Percentiles rank a stretch among this genome's conserved stretches.
These are phyloP conservation scores for Aythya baeri DNA, from an alignment of 2,113 vertebrate species.

Conservation along the genomic window DNA sequence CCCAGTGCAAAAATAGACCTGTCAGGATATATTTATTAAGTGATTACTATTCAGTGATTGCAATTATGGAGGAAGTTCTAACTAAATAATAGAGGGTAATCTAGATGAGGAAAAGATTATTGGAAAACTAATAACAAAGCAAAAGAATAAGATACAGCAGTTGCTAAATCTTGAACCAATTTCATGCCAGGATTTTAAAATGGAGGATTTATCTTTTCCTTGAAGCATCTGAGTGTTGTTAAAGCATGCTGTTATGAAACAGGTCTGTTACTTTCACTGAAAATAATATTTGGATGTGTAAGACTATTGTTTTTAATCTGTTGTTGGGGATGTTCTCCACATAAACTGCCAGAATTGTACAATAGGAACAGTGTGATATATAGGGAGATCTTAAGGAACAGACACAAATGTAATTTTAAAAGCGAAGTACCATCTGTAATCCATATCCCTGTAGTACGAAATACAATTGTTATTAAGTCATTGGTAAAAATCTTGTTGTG, in stretches of 20 bases:
- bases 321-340: background rate
- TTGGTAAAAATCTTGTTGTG: background rate
- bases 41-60: slow-evolving; percentile 77
- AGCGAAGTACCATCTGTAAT: background rate
- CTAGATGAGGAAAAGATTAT: slow-evolving; percentile 40
- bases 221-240: background rate
- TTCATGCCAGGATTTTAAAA: slow-evolving; percentile 3
- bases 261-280: background rate
- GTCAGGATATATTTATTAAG: slow-evolving; percentile 77
- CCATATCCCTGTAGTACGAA: background rate
- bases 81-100: slow-evolving; percentile 70
- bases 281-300: background rate
- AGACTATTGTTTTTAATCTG: background rate
- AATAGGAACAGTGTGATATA: background rate
- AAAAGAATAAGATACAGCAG: background rate
- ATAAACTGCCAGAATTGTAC: background rate
- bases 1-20: slow-evolving; percentile 76
- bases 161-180: slow-evolving; percentile 27
- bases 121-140: slow-evolving; percentile 63
- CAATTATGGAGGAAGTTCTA: slow-evolving; percentile 74
- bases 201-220: slow-evolving; percentile 7
- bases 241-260: background rate
- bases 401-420: background rate
- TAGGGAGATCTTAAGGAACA: background rate
- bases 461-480: background rate